Conservation (phyloP, 2,797 vertebrate genomes). For the Fistularia commersonii region DNA sequence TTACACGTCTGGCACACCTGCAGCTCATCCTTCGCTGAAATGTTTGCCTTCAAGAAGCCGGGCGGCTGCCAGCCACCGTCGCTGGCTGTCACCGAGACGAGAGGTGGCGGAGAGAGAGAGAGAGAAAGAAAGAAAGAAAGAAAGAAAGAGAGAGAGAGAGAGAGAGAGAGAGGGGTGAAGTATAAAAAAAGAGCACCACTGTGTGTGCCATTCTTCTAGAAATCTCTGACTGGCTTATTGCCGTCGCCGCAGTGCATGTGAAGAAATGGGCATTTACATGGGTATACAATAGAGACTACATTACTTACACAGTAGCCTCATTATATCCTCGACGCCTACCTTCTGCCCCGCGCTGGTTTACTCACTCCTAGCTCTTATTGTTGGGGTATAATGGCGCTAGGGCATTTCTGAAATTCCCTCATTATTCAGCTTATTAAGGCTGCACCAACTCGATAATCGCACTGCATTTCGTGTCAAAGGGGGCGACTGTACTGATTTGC, state of each 20-base stretch:
- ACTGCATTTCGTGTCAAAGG: constrained; percentile 81
- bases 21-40: constrained; percentile 91
- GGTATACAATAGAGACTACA: constrained; percentile 94
- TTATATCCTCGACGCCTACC: constrained; percentile 94
- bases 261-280: constrained; percentile 96
- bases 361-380: constrained; percentile 95
- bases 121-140: no score
- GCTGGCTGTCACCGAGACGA: constrained; percentile 82
- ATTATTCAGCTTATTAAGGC: constrained; percentile 99
- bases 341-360: constrained; percentile 87
- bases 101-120: no score
- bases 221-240: constrained; percentile 94
- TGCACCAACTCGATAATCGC: constrained; percentile 90
- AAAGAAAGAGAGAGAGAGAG: constrained; percentile 13
- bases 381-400: constrained; percentile 92
- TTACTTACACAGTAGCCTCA: constrained; percentile 96
- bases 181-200: constrained; percentile 53
- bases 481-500: constrained; percentile 76
- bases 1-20: constrained; percentile 94
- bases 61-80: constrained; percentile 88
- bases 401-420: constrained; percentile 99
- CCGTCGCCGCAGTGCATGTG: constrained; percentile 87
- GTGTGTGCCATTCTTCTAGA: constrained; percentile 87
- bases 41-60: constrained; percentile 89
- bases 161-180: constrained; percentile 52